A percentile compares a stretch with the other conserved stretches of the same genome.
Evolutionary conservation across 2,113 vertebrate genomes (phyloP).

Genomic region (Pseudorasbora parva): DNA sequence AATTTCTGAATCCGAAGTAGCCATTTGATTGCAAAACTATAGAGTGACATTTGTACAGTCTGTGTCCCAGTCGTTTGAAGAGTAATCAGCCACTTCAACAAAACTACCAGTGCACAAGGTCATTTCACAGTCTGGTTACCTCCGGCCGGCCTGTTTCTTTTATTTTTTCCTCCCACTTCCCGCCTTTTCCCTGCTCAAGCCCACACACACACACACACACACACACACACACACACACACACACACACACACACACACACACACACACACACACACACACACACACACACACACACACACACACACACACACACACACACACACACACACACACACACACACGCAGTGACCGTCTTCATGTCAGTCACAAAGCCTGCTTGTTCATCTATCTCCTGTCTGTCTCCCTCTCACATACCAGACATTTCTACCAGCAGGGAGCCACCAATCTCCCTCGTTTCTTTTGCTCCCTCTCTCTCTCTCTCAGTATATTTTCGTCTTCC

Average conservation of each 20-base stretch:
- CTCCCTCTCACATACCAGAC: constrained; percentile 47
- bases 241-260: constrained; percentile 23
- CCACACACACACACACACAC: constrained; percentile 13
- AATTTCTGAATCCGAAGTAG: background rate
- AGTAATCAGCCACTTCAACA: constrained; percentile 25
- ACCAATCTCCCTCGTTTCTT: background rate
- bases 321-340: constrained; percentile 13
- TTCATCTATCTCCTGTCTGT: constrained; percentile 43
- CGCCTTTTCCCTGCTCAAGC: background rate
- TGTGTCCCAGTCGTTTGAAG: background rate
- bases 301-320: constrained; percentile 25
- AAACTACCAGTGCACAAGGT: constrained; percentile 14
- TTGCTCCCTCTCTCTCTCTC: constrained; percentile 59
- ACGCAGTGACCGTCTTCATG: constrained; percentile 24
- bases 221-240: constrained; percentile 29
- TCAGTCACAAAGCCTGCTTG: constrained; percentile 49
- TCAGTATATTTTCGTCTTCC: background rate
- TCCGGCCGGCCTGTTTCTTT: background rate
- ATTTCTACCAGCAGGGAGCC: constrained; percentile 48
- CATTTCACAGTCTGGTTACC: constrained; percentile 39
- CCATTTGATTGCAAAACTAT: background rate
- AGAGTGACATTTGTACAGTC: background rate
- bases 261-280: constrained; percentile 26
- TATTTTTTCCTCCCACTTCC: constrained; percentile 20
- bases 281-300: constrained; percentile 27